Percentiles rank a stretch among this genome's conserved stretches.
These are phyloP conservation scores for Neodiprion virginianus DNA, from an alignment of 1,140 invertebrate genomes.

Conservation along the genomic window DNA sequence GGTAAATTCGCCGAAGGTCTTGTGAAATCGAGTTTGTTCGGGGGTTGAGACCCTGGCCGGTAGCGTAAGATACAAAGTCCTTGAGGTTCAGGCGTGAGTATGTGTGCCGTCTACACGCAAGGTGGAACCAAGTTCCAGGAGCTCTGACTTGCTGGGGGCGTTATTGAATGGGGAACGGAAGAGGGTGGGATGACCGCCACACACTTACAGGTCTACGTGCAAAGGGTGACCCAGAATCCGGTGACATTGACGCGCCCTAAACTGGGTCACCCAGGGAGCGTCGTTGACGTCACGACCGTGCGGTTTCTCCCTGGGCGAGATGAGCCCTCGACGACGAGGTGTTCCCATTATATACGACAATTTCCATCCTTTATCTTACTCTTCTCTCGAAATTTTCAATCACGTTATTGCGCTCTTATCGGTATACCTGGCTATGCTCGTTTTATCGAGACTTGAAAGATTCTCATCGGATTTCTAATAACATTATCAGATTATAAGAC, in stretches of 20 bases:
- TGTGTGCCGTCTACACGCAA: too few species aligned
- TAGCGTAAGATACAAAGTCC: too few species aligned
- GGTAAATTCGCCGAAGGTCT: neutral
- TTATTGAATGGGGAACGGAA: neutral
- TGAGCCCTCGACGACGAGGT: neutral
- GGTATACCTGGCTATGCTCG: too few species aligned
- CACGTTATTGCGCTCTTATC: too few species aligned
- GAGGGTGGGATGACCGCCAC: neutral
- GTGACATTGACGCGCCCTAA: slow-evolving; percentile 1
- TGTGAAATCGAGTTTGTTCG: neutral
- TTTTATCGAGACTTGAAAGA: neutral
- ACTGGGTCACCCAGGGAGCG: slow-evolving; percentile 3
- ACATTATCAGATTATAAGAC: too few species aligned
- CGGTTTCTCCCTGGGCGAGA: neutral
- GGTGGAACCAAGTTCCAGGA: neutral
- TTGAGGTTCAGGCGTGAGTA: too few species aligned
- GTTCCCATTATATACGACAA: neutral
- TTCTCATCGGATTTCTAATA: neutral
- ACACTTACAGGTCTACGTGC: neutral
- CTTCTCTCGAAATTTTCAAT: too few species aligned
- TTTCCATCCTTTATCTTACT: too few species aligned
- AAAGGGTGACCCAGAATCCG: neutral
- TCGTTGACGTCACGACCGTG: neutral
- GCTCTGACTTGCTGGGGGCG: neutral
- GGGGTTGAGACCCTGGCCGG: too few species aligned